These are phyloP conservation scores for Harpalus rubripes DNA, from an alignment of 2,888 invertebrate genomes.

Conservation along the genomic window DNA sequence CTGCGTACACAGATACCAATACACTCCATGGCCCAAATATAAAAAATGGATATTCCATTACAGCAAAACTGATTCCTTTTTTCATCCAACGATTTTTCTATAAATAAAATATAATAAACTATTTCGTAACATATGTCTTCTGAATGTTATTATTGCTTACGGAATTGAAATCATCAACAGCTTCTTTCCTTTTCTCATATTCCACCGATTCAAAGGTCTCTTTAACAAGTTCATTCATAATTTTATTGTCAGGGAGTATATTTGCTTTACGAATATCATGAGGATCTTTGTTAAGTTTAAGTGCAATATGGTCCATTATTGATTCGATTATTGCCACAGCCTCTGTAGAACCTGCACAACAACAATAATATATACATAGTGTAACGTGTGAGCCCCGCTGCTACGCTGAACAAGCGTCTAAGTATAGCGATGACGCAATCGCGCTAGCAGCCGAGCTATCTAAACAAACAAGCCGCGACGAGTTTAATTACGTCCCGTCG, in stretches of 20 bases:
- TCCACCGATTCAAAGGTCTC: constrained; percentile 73
- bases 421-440: too few species aligned
- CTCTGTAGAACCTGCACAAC: constrained; percentile 81
- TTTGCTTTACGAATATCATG: constrained; percentile 81
- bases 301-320: constrained; percentile 85
- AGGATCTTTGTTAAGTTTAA: constrained; percentile 80
- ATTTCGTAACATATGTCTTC: neutral
- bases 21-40: constrained; percentile 80
- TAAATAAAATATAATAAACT: constrained; percentile 49
- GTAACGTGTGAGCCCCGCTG: too few species aligned
- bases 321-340: constrained; percentile 82
- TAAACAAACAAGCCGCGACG: too few species aligned
- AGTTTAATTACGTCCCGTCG: too few species aligned
- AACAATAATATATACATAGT: neutral
- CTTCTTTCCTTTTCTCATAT: constrained; percentile 79
- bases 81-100: constrained; percentile 90
- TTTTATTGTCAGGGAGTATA: constrained; percentile 12
- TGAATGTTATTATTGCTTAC: constrained; percentile 31
- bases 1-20: constrained; percentile 84
- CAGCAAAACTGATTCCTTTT: constrained; percentile 83
- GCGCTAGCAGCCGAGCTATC: too few species aligned
- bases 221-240: constrained; percentile 32
- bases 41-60: constrained; percentile 84
- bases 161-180: constrained; percentile 80
- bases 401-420: too few species aligned